Base-by-base conservation (phyloP, 37 sponge, comb jelly and placozoan genomes). In the Dysidea cf. avara region DNA sequence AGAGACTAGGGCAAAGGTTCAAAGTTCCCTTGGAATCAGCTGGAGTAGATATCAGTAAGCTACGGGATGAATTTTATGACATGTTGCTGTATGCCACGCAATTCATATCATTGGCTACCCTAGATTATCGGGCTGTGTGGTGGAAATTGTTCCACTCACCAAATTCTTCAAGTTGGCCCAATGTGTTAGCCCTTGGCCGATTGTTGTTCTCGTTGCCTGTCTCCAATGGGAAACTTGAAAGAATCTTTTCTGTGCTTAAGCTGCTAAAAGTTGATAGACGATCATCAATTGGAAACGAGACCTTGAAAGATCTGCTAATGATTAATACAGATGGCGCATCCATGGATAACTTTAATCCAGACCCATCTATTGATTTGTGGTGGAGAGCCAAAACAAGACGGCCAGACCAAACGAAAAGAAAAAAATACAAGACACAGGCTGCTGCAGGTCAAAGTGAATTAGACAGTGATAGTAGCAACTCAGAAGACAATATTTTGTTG, bases 61-160 rank as follows among this genome's bases (percentile, higher is more conserved):
- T 86, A 26, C 48, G 53, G 36, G 30, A n/a, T 18, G 86, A 86
- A 72, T 80, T 86, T 65, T 21, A 34, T 30, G 53, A 59, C 53
- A 80, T 86, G 76, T 58, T 80, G 37, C 61, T 64, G 43, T 79
- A 85, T 52, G 74, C 62, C 29, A 62, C 53, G 29, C 74, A 81
- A 35, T 74, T 67, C 61, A 82, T 82, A 1, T 49, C 83, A 17
- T 22, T 83, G 1, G 30, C 83, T 56, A 36, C 78, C 6, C 39
- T 61, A 56, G 69, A 74, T 57, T 82, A 75, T 49, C 76, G 54
- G 53, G 64, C 83, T 25, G 76, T 75, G 60, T 81, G 83, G 83
- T 82, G 83, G 83, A 82, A 52, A 58, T 58, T 82, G 5, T 75
- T 81, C 39, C 68, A 85, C 54, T 79, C 85, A 1, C 85, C 85